Conservation (phyloP, 1,140 invertebrate species). For the Drosophila varians region DNA sequence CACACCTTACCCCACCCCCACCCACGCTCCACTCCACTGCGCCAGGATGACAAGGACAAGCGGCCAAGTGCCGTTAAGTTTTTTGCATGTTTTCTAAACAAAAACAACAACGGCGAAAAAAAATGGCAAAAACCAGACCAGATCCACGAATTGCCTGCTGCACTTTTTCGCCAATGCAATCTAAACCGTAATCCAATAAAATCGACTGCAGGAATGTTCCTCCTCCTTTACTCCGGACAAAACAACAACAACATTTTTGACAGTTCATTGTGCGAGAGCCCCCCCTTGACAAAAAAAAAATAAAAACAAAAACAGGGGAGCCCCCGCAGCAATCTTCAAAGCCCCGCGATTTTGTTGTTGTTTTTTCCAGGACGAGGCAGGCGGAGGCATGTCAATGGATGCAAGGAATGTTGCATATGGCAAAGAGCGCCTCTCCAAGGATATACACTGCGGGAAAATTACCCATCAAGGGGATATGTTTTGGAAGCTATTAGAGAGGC, state of each 20-base stretch:
- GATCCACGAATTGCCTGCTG: slow-evolving; percentile 22
- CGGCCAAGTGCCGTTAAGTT: slow-evolving; percentile 60
- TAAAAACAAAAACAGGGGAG: not conserved
- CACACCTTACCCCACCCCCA: not conserved
- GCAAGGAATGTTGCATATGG: slow-evolving; percentile 49
- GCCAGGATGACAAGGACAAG: slow-evolving; percentile 55
- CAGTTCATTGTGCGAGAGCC: slow-evolving; percentile 65
- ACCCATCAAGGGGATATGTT: not conserved
- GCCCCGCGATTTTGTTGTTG: slow-evolving; percentile 17
- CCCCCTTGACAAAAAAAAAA: not conserved
- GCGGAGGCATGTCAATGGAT: slow-evolving; percentile 58
- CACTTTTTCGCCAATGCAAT: slow-evolving; percentile 72
- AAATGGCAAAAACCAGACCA: not conserved
- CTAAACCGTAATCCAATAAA: slow-evolving; percentile 81
- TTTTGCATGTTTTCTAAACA: slow-evolving; percentile 80
- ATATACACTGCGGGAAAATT: not conserved
- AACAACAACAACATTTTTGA: slow-evolving; percentile 65
- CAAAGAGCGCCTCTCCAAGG: not conserved
- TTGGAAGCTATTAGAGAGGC: too few relatives aligned
- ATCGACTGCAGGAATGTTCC: slow-evolving; percentile 71
- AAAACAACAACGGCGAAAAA: slow-evolving; percentile 27
- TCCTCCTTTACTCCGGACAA: not conserved
- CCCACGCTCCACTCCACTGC: too few relatives aligned
- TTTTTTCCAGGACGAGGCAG: slow-evolving; percentile 21
- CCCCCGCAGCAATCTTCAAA: slow-evolving; percentile 20